phyloP scores from a whole-genome alignment of 2,797 vertebrate genomes.

The Meda fulgida region DNA sequence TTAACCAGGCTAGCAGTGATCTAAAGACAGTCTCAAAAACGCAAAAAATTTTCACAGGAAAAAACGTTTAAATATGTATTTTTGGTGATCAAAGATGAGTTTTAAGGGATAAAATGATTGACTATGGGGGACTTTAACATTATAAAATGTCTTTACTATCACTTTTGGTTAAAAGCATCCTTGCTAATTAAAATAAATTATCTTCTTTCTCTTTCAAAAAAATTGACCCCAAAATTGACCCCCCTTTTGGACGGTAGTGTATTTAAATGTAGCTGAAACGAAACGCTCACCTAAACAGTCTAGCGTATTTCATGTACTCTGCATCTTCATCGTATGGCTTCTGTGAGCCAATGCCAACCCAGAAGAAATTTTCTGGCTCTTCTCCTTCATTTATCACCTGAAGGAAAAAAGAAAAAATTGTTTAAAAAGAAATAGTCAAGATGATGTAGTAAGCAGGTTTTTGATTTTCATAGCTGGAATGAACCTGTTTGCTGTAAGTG shows the following conservation, averaged over 20 bases:
- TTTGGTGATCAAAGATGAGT: too few relatives aligned
- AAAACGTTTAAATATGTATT: too few relatives aligned
- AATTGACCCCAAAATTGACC: not conserved
- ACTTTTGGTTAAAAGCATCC: too few relatives aligned
- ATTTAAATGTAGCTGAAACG: not conserved
- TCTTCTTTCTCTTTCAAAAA: too few relatives aligned
- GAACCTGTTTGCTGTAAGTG: constrained; percentile 97
- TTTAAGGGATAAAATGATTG: too few relatives aligned
- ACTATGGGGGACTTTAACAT: too few relatives aligned
- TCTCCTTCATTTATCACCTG: constrained; percentile 97
- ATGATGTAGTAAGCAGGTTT: not conserved
- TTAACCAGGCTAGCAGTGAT: too few relatives aligned
- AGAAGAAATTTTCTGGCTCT: constrained; percentile 99
- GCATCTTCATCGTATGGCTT: constrained; percentile 94
- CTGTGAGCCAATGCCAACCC: constrained; percentile 95
- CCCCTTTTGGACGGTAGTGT: too few relatives aligned
- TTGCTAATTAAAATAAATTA: not conserved
- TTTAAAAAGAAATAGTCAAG: not conserved
- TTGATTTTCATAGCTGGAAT: not conserved
- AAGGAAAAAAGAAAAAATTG: not conserved
- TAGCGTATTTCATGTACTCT: constrained; percentile 94
- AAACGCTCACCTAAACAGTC: constrained; percentile 88
- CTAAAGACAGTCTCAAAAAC: too few relatives aligned
- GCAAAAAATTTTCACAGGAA: too few relatives aligned
- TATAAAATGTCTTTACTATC: not conserved